Base-by-base conservation (phyloP, 2,113 vertebrate species). In the Peucedramus taeniatus region DNA sequence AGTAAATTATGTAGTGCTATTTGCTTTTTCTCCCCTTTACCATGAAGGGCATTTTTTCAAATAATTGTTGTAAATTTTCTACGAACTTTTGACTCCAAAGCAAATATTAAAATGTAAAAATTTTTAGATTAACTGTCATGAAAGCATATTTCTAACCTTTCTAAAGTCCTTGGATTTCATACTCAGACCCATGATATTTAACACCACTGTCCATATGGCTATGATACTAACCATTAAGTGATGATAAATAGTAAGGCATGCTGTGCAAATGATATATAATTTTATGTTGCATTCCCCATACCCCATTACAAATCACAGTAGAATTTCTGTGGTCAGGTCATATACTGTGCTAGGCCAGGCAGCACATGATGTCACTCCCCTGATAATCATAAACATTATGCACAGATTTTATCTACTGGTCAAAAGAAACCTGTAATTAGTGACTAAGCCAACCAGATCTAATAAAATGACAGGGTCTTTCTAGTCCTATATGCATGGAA, bases 261-360 rank as follows among this genome's bases (percentile, higher is more conserved):
- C 47, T 20, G 17, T 50, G 78, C 27, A 90, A 94, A 84, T 94
- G 12, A 92, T 19, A 57, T 13, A 79, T 94, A 96, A 95, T 97
- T 94, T 91, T 51, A 75, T 83, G 22, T n/a, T 86, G 82, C 78
- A 39, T 80, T 95, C 54, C 24, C 47, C 64, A 49, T 45, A 40
- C 76, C 24, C 13, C 49, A 68, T 84, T 94, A 84, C 10, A 4
- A 87, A 91, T 89, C 68, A 79, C 28, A 85, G n/a, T 66, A 81
- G 89, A 94, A 95, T 96, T 93, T 96, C 70, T 88, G 61, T 71
- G 75, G 44, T 74, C 89, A 89, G 84, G 82, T 82, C 85, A 90
- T n/a, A 54, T 2, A 90, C 31, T 69, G 53, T n/a, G 91, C 94
- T 54, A 84, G n/a, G 82, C 23, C 22, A 70, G 50, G 88, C 68